Conservation (phyloP, 2,888 invertebrate genomes). For the Tanytarsus gracilentus region DNA sequence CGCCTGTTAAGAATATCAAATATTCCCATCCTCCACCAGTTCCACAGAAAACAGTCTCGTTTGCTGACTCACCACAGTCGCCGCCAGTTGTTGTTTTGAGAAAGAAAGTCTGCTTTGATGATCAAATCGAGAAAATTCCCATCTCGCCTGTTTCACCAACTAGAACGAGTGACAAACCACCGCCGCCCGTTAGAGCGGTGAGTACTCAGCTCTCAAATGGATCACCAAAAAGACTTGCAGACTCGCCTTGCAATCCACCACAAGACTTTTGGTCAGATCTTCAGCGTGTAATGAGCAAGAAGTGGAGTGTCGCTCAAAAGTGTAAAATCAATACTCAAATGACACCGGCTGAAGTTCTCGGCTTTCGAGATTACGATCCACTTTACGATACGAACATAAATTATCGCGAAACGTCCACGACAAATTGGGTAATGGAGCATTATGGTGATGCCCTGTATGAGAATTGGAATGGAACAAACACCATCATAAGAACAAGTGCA, state of each 20-base stretch:
- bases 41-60: slow-evolving; percentile 40
- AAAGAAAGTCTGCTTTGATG: slow-evolving; percentile 44
- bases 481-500: slow-evolving; percentile 34
- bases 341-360: slow-evolving; percentile 83
- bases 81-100: slow-evolving; percentile 39
- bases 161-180: slow-evolving; percentile 32
- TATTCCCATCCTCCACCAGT: slow-evolving; percentile 24
- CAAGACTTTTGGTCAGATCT: slow-evolving; percentile 79
- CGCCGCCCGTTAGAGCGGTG: slow-evolving; percentile 67
- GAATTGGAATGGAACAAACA: slow-evolving; percentile 55
- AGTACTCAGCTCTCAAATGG: slow-evolving; percentile 64
- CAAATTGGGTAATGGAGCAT: slow-evolving; percentile 84
- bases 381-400: slow-evolving; percentile 38
- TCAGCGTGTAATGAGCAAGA: slow-evolving; percentile 86
- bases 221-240: slow-evolving; percentile 66
- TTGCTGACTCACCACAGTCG: slow-evolving; percentile 39
- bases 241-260: slow-evolving; percentile 63
- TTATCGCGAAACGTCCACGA: slow-evolving; percentile 54
- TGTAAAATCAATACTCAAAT: slow-evolving; percentile 80
- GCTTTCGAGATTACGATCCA: slow-evolving; percentile 59
- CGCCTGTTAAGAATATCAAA: slow-evolving; percentile 34
- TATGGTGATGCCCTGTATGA: slow-evolving; percentile 74
- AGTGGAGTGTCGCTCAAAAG: slow-evolving; percentile 89
- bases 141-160: too few species aligned
- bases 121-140: slow-evolving; percentile 34